Percentiles rank a stretch among this genome's conserved stretches.
Conservation (phyloP, 2,888 invertebrate species). For the Thumatha senex region DNA sequence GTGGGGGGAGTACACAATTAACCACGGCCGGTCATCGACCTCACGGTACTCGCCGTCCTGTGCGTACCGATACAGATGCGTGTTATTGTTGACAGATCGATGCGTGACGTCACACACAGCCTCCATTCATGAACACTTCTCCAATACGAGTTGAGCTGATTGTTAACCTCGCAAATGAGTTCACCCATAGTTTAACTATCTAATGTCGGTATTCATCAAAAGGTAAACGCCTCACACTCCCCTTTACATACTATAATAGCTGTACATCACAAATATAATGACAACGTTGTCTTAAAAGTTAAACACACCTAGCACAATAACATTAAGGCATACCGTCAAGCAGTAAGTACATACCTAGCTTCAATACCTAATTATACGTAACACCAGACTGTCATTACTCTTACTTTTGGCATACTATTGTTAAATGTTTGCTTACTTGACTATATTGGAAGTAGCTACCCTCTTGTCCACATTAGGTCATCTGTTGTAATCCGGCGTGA, state of each 20-base stretch:
- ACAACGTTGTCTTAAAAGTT: too few species aligned
- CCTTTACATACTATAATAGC: not conserved
- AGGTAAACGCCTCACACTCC: not conserved
- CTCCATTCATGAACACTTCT: constrained; percentile 28
- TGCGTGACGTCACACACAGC: constrained; percentile 33
- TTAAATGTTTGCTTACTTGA: too few species aligned
- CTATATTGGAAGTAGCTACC: not conserved
- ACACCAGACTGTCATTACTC: too few species aligned
- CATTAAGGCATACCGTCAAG: too few species aligned
- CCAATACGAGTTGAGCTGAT: constrained; percentile 5
- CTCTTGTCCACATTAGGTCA: not conserved
- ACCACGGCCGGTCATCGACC: constrained; percentile 72
- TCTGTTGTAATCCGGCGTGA: constrained; percentile 1
- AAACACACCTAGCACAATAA: too few species aligned
- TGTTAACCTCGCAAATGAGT: not conserved
- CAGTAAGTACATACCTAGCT: too few species aligned
- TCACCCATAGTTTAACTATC: not conserved
- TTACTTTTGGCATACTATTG: too few species aligned
- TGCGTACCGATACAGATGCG: constrained; percentile 35
- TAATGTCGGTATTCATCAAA: not conserved
- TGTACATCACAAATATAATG: too few species aligned
- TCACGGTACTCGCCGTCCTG: constrained; percentile 43
- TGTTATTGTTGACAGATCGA: constrained; percentile 45
- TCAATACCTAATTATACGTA: too few species aligned
- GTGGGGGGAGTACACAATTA: constrained; percentile 60